A percentile compares a stretch with the other conserved stretches of the same genome.
Evolutionary conservation across 2,113 vertebrate genomes (phyloP).

Genomic region (Prunella fulvescens): DNA sequence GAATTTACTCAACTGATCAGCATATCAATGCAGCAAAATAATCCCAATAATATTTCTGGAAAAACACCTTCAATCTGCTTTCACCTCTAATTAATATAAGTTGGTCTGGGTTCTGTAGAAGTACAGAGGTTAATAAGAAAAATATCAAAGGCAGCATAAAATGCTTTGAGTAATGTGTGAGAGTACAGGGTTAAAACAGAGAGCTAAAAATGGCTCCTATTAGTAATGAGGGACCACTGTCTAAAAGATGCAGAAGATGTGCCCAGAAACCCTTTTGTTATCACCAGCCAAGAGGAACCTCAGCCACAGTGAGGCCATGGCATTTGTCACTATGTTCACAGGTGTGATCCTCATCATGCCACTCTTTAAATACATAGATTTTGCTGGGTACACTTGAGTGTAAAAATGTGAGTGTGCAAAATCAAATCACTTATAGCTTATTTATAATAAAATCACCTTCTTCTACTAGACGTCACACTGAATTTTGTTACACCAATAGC

Average conservation of each 20-base stretch:
- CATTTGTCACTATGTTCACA: accelerated
- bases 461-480: neutral
- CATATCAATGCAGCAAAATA: neutral
- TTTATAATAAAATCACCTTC: neutral
- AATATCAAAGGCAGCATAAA: neutral
- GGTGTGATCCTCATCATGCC: neutral
- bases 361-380: neutral
- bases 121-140: neutral
- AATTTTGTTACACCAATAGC: neutral
- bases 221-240: accelerated
- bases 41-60: neutral
- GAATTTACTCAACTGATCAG: neutral
- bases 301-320: neutral
- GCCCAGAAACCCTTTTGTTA: neutral
- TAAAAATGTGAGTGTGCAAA: neutral
- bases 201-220: neutral
- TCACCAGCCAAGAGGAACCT: neutral
- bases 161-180: neutral
- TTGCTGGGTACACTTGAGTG: neutral
- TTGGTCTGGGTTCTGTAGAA: neutral
- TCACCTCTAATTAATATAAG: neutral
- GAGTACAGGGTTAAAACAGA: neutral
- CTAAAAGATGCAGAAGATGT: neutral
- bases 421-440: neutral
- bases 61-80: neutral